Conservation (phyloP, 2,797 vertebrate genomes). For the Oreortyx pictus region DNA sequence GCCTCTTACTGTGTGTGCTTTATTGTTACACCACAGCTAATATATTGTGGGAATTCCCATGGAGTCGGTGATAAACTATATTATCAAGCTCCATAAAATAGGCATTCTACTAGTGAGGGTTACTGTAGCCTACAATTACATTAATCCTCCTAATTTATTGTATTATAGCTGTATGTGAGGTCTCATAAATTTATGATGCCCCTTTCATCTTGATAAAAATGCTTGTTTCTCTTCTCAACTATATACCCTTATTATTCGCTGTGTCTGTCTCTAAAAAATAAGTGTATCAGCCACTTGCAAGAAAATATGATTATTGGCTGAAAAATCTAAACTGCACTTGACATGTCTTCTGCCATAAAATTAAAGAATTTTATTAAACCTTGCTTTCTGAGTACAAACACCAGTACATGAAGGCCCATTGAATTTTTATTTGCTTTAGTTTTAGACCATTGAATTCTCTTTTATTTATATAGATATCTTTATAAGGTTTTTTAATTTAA, state of each 20-base stretch:
- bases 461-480: conserved; percentile 32
- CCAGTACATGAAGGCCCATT: conserved; percentile 60
- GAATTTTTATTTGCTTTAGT: conserved; percentile 80
- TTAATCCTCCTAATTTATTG: conserved; percentile 89
- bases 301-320: conserved; percentile 84
- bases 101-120: conserved; percentile 83
- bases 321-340: conserved; percentile 83
- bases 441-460: conserved; percentile 53
- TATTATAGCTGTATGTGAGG: conserved; percentile 87
- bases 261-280: conserved; percentile 80
- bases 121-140: conserved; percentile 87
- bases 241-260: conserved; percentile 82
- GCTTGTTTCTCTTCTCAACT: conserved; percentile 82
- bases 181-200: conserved; percentile 86
- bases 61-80: conserved; percentile 87
- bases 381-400: conserved; percentile 73
- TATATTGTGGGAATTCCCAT: conserved; percentile 92
- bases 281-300: conserved; percentile 77
- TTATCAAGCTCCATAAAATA: conserved; percentile 86
- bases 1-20: conserved; percentile 90
- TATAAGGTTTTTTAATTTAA: conserved; percentile 60
- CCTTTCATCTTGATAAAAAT: conserved; percentile 83
- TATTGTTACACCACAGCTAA: conserved; percentile 90
- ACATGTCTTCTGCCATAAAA: conserved; percentile 80
- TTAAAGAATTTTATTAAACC: conserved; percentile 82